These are phyloP conservation scores for Melieria crassipennis DNA, from an alignment of 2,888 invertebrate genomes.

Conservation along the genomic window DNA sequence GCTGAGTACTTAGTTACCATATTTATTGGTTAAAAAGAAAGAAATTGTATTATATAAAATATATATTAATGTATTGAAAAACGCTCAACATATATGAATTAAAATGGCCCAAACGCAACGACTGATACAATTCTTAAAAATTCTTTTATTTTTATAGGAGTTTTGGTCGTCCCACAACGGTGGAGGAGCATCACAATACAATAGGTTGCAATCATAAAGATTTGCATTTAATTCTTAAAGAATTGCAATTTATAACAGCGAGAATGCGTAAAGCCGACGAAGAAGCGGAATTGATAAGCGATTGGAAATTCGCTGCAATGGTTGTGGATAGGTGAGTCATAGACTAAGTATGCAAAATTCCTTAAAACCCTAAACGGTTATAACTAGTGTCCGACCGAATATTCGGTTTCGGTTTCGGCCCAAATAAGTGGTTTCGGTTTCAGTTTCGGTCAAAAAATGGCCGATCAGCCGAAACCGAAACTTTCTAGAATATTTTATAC, in stretches of 20 bases:
- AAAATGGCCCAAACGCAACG: not conserved
- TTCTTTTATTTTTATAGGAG: slow-evolving; percentile 59
- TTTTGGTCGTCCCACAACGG: slow-evolving; percentile 81
- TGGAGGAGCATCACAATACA: slow-evolving; percentile 75
- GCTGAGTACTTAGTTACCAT: too few relatives aligned
- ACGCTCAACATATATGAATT: not conserved
- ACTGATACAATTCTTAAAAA: not conserved
- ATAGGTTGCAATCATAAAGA: slow-evolving; percentile 82
- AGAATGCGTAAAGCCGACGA: slow-evolving; percentile 95
- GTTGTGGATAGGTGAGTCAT: slow-evolving; percentile 85
- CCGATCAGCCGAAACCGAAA: too few relatives aligned
- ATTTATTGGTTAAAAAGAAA: too few relatives aligned
- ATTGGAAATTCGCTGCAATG: slow-evolving; percentile 99
- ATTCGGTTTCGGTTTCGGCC: too few relatives aligned
- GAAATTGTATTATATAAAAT: too few relatives aligned
- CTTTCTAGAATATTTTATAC: too few relatives aligned
- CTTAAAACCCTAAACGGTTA: too few relatives aligned
- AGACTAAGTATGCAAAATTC: not conserved
- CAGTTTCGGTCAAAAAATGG: too few relatives aligned
- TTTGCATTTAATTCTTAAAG: slow-evolving; percentile 88
- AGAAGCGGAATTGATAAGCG: slow-evolving; percentile 91
- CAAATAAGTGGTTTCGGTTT: too few relatives aligned
- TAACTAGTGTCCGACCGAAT: too few relatives aligned
- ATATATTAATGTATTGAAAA: too few relatives aligned
- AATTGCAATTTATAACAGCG: slow-evolving; percentile 93